Base-by-base conservation (phyloP, 2,888 invertebrate genomes). In the Deilephila porcellus region DNA sequence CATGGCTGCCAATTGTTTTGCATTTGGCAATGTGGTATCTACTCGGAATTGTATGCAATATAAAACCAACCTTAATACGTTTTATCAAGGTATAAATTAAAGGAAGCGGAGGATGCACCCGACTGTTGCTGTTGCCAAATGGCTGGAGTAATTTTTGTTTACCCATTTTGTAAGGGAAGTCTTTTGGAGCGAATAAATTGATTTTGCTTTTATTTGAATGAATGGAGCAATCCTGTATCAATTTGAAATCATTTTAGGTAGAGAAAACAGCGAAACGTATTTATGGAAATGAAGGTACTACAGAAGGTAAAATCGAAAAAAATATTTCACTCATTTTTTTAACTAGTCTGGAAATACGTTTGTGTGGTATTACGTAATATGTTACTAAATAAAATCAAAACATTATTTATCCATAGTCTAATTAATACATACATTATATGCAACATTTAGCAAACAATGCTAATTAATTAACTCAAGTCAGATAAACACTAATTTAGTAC, bases 121-220 rank as follows among this genome's bases (percentile, higher is more conserved):
- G 7, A 20, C 56, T n/a, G 52, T 63, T 20, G 56, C 20, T 53
- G 52, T 32, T 56, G 63, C 32, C 32, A 72, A 72, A 72, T 14
- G 62, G 62, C 32, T 32, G 25, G 29, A 53, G 37, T 72, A 64
- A 53, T 32, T 72, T 72, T 64, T 63, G 56, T 72, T 72, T 63
- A 34, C 32, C 19, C 34, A 20, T 56, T 72, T 34, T 53, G 25
- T 17, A 56, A 8, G 63, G 64, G 14, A 72, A 72, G 56, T 25
- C 37, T n/a, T 32, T 72, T 72, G 56, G 25, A 59, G 6, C 67
- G 25, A n/a, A n/a, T 14, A 37, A 73, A 73, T 37, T 64, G 59
- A 72, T 67, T 67, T 59, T 64, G 67, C 56, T 64, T 64, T 56
- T 73, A 19, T 4, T 20, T 56, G 37, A 20, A 63, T 64, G 20